phyloP scores from a whole-genome alignment of 2,888 invertebrate species.

The Micoletzkya japonica region DNA sequence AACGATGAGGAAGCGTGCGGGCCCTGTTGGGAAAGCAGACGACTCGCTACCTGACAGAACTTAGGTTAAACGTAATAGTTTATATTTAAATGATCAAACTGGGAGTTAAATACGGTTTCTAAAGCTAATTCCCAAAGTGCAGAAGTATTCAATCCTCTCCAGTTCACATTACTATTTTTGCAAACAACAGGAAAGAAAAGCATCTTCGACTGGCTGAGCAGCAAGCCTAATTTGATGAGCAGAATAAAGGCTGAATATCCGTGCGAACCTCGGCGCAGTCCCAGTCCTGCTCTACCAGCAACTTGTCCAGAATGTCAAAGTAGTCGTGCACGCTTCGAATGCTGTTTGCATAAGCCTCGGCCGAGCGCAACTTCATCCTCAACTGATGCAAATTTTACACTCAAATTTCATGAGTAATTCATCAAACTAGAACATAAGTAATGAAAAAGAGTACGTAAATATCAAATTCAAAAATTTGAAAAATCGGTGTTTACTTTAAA shows the following conservation, averaged over 20 bases:
- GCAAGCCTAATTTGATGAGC: background rate
- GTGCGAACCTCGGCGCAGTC: conserved; percentile 33
- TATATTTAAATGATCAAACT: too few species aligned
- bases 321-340: conserved; percentile 38
- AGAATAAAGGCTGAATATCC: background rate
- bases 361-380: background rate
- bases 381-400: too few species aligned
- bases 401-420: too few species aligned
- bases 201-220: background rate
- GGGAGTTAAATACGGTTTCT: too few species aligned
- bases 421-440: too few species aligned
- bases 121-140: too few species aligned
- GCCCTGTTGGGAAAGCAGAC: conserved; percentile 42
- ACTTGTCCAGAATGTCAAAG: conserved; percentile 37
- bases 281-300: conserved; percentile 40
- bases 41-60: conserved; percentile 31
- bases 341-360: conserved; percentile 8
- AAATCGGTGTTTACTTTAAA: too few species aligned
- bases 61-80: too few species aligned
- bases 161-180: background rate
- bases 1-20: conserved; percentile 36
- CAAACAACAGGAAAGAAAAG: background rate
- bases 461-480: too few species aligned
- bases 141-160: too few species aligned
- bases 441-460: too few species aligned